Evolutionary conservation across 2,888 invertebrate genomes (phyloP).

Genomic region (Phlogophora meticulosa): DNA sequence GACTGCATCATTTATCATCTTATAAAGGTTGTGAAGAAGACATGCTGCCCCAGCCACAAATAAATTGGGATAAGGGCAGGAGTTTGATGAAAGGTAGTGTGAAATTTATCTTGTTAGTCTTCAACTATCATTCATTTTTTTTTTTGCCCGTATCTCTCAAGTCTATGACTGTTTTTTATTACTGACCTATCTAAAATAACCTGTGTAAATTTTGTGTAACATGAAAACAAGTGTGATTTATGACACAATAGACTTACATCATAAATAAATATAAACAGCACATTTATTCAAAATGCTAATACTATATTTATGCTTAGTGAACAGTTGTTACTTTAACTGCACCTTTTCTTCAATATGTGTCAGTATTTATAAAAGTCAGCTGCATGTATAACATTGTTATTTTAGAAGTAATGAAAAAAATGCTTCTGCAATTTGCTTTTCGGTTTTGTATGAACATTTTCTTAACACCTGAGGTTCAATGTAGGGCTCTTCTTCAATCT

Average conservation of each 20-base stretch:
- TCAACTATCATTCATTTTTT: too few relatives aligned
- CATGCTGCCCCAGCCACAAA: too few relatives aligned
- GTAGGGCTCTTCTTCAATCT: neutral
- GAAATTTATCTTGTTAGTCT: too few relatives aligned
- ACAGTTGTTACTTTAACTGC: neutral
- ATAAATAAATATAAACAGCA: slow-evolving; percentile 22
- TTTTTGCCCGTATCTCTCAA: too few relatives aligned
- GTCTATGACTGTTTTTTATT: neutral
- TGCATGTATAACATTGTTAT: neutral
- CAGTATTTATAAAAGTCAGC: slow-evolving; percentile 9
- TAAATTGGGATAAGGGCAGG: too few relatives aligned
- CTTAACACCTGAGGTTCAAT: neutral
- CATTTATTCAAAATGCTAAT: neutral
- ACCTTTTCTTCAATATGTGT: neutral
- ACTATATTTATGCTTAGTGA: neutral
- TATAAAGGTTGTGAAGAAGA: too few relatives aligned
- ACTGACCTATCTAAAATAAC: neutral
- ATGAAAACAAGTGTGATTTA: neutral
- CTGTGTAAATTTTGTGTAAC: neutral
- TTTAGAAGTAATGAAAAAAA: slow-evolving; percentile 1
- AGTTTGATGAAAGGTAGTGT: too few relatives aligned
- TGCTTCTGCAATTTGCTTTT: neutral
- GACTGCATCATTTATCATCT: too few relatives aligned
- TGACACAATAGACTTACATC: slow-evolving; percentile 1
- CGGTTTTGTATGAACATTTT: neutral